Evolutionary conservation across 2,888 invertebrate species (phyloP).

Genomic region (Philopedon plagiatum): DNA sequence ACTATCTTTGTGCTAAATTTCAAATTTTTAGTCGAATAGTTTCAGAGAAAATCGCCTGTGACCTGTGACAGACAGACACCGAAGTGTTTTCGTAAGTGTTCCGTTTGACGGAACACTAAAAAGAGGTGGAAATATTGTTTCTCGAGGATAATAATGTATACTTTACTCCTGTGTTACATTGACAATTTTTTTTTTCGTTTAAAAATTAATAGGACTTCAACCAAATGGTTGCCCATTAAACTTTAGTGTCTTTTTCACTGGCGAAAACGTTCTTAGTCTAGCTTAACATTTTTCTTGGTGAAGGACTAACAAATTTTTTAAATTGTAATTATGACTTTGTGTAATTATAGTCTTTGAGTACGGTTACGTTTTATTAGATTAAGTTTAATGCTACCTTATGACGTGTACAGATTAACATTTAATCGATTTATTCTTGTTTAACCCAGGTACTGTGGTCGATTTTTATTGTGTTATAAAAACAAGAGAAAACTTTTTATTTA

Average conservation of each 20-base stretch:
- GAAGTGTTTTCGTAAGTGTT: no score
- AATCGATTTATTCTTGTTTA: constrained; percentile 27
- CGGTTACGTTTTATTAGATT: constrained; percentile 59
- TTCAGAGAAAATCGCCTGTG: no score
- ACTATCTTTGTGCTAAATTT: no score
- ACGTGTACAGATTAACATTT: constrained; percentile 33
- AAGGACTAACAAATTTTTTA: constrained; percentile 67
- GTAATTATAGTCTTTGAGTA: constrained; percentile 64
- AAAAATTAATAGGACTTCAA: neutral
- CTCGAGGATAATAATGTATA: no score
- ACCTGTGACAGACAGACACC: no score
- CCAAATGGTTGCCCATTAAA: constrained; percentile 32
- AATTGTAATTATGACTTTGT: constrained; percentile 63
- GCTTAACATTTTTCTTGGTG: constrained; percentile 66
- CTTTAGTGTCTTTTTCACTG: neutral
- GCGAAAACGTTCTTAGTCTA: constrained; percentile 54
- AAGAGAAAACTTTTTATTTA: constrained; percentile 27
- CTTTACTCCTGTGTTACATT: no score
- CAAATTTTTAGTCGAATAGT: no score
- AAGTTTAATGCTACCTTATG: constrained; percentile 64
- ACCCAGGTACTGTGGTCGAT: constrained; percentile 64
- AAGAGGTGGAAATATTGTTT: no score
- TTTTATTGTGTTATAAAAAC: constrained; percentile 44
- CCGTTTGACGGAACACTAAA: no score
- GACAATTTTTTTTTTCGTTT: no score